These are phyloP conservation scores for Thermophis baileyi DNA, from an alignment of 2,113 vertebrate genomes.

Conservation along the genomic window DNA sequence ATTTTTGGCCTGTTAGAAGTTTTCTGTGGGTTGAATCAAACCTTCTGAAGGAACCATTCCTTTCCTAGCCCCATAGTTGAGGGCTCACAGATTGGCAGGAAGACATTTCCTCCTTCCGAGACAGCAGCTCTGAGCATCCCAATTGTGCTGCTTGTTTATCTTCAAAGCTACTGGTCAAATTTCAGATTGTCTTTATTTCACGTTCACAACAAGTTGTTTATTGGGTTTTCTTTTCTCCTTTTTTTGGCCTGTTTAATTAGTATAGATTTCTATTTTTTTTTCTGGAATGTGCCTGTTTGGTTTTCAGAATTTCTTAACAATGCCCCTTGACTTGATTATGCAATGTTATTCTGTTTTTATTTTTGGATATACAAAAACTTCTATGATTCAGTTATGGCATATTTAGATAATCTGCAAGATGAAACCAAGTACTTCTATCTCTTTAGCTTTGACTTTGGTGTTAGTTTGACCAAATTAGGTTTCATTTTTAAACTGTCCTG, in stretches of 20 bases:
- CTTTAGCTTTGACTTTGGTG: neutral
- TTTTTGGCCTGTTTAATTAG: neutral
- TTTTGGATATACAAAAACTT: neutral
- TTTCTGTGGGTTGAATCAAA: neutral
- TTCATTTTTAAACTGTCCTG: neutral
- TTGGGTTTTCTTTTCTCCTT: neutral
- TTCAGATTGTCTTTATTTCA: slow-evolving; percentile 5
- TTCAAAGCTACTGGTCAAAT: neutral
- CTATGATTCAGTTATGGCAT: neutral
- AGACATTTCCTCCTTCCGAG: neutral
- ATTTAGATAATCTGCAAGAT: slow-evolving; percentile 2
- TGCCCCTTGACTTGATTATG: neutral
- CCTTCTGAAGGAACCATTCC: neutral
- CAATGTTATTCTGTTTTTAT: slow-evolving; percentile 2
- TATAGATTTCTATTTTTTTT: neutral
- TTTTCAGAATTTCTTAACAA: slow-evolving; percentile 24
- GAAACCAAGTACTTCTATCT: slow-evolving; percentile 15
- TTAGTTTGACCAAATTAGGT: slow-evolving; percentile 1
- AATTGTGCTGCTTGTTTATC: neutral
- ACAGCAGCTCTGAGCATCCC: neutral
- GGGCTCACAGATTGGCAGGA: neutral
- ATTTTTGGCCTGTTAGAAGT: neutral
- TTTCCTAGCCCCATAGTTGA: neutral
- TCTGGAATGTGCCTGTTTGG: neutral
- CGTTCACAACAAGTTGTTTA: neutral